Base-by-base conservation (phyloP, 2,113 vertebrate genomes). In the Sterrhoptilus dennistouni region DNA sequence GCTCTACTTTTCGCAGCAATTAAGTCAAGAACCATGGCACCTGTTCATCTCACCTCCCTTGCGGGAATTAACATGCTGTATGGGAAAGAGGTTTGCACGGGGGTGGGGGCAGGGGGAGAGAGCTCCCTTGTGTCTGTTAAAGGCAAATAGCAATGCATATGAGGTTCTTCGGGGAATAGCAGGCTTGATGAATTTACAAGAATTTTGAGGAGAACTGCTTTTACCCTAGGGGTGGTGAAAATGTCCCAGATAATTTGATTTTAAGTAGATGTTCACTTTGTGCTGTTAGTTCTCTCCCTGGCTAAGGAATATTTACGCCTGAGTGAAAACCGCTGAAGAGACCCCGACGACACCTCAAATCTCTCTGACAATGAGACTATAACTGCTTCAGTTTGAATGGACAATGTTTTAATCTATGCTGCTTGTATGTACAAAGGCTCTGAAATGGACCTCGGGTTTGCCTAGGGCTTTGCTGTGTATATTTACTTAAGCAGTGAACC, bases 401-500 rank as follows among this genome's bases (percentile, higher is more conserved):
- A 89, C 52, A 28, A 61, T 63, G 23, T 95, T 95, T 96, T 94
- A 74, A 95, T 94, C 83, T 92, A 17, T 47, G 38, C 15, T 95
- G 94, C 86, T 82, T 45, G 35, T 86, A 74, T 10, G 53, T 50
- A 70, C 66, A 78, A 89, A 88, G 72, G 38, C 63, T 96, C 95
- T 95, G 85, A 96, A 93, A 97, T 76, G 64, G 89, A 95, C 63
- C 75, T 94, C 0, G 33, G 33, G 29, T 96, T 90, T 96, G 72
- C 75, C 77, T 77, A 91, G 76, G 85, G 92, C 95, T 96, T 96
- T 88, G 38, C 90, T 90, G 18, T 66, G 77, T 94, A 69, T 66
- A 61, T 86, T 87, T 91, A 72, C 84, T 96, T 90, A 95, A 94
- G 96, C 95, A 93, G 59, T 94, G 90, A 97, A 95, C 93, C 94